phyloP scores from a whole-genome alignment of 2,888 invertebrate species.

The Trachelus iudaicus region DNA sequence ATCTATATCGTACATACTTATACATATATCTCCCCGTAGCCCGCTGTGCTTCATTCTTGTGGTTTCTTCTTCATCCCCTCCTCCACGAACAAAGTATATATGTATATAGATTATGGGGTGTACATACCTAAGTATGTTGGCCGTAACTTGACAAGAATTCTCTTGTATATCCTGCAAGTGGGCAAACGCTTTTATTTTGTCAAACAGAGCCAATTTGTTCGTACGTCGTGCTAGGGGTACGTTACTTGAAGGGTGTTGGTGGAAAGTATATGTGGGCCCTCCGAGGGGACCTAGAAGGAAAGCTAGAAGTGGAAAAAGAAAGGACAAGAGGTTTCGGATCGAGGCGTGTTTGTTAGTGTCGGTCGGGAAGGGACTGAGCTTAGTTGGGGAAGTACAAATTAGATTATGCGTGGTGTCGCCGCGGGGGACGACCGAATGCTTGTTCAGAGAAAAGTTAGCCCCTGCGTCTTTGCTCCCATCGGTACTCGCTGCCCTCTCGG shows the following conservation, averaged over 20 bases:
- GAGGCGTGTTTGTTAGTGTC: slow-evolving; percentile 1
- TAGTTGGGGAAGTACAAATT: slow-evolving; percentile 59
- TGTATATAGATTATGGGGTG: background rate
- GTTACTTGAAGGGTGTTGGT: background rate
- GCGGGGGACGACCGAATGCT: slow-evolving; percentile 25
- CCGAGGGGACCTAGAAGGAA: background rate
- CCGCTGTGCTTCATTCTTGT: background rate
- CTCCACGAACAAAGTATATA: background rate
- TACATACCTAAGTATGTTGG: background rate
- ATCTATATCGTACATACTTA: background rate
- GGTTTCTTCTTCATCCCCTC: background rate
- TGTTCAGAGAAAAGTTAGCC: slow-evolving; percentile 57
- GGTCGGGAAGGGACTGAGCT: slow-evolving; percentile 21
- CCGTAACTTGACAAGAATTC: background rate
- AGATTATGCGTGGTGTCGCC: slow-evolving; percentile 44
- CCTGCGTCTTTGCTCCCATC: slow-evolving; percentile 30
- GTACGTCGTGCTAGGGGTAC: slow-evolving; percentile 15
- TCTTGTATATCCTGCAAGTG: background rate
- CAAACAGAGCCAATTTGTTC: slow-evolving; percentile 55
- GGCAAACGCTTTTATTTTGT: slow-evolving; percentile 46
- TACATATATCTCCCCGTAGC: too few species aligned
- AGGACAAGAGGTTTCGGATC: slow-evolving; percentile 17
- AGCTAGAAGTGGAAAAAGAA: background rate
- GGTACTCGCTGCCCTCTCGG: slow-evolving; percentile 15
- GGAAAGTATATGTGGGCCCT: background rate